Conservation (phyloP, 2,888 invertebrate species). For the Pyrocoelia pectoralis region DNA sequence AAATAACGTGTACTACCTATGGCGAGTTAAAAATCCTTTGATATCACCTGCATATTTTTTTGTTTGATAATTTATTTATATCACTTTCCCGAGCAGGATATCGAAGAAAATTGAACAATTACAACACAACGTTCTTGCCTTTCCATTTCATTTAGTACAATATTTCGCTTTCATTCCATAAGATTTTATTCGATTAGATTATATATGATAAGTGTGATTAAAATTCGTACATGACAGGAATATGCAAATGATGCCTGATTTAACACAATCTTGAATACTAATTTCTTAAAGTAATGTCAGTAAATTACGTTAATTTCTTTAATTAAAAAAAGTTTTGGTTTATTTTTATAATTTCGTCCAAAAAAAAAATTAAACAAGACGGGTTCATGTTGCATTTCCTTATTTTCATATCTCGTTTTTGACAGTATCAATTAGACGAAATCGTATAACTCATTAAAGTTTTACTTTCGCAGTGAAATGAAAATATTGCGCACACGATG, state of each 20-base stretch:
- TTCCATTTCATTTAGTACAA: background rate
- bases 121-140: no score
- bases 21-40: background rate
- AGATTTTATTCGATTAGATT: no score
- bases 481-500: no score
- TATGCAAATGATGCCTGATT: no score
- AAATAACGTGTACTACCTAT: background rate
- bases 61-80: background rate
- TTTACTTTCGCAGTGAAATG: background rate
- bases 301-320: no score
- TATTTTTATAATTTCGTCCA: background rate
- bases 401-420: slow-evolving; percentile 7
- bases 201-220: no score
- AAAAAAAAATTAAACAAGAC: background rate
- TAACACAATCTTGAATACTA: background rate
- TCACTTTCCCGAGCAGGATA: background rate
- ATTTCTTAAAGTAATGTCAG: background rate
- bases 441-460: background rate
- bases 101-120: background rate
- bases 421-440: slow-evolving; percentile 13
- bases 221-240: no score
- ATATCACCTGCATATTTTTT: background rate
- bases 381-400: background rate
- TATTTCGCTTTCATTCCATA: background rate
- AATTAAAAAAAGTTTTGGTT: background rate